phyloP scores from a whole-genome alignment of 2,113 vertebrate genomes.

The Monarcha castaneiventris region DNA sequence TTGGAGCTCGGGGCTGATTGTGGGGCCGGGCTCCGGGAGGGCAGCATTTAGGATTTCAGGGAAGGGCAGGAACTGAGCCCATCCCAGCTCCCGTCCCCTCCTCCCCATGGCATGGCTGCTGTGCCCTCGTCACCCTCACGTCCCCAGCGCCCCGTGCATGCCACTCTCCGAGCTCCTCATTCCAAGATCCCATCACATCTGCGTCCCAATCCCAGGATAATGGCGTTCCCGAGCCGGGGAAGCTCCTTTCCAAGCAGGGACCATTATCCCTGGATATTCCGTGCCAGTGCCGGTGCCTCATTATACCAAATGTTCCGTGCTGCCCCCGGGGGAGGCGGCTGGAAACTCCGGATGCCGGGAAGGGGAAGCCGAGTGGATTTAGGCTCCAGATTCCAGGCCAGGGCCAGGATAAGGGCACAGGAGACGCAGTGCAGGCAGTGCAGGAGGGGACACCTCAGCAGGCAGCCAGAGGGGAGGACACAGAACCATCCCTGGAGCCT shows the following conservation, averaged over 20 bases:
- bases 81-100: conserved; percentile 1
- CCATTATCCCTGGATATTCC: conserved; percentile 37
- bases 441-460: neutral
- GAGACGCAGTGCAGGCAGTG: neutral
- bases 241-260: neutral
- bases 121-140: conserved; percentile 24
- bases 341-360: neutral
- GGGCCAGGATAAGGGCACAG: neutral
- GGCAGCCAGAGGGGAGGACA: neutral
- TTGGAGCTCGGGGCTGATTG: neutral
- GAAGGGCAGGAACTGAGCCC: neutral
- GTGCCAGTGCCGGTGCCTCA: conserved; percentile 27
- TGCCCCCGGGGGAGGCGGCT: neutral
- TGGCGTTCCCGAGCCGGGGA: conserved; percentile 8
- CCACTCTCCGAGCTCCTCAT: conserved; percentile 16
- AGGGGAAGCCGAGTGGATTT: neutral
- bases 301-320: conserved; percentile 43
- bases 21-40: neutral
- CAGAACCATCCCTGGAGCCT: fast-evolving
- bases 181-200: conserved; percentile 12
- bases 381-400: neutral
- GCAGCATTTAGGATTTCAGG: conserved; percentile 4
- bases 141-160: conserved; percentile 23
- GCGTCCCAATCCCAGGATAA: conserved; percentile 27
- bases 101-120: conserved; percentile 54